A percentile compares a stretch with the other conserved stretches of the same genome.
phyloP scores from a whole-genome alignment of 2,797 vertebrate species.

The Enteromius radiatus region DNA sequence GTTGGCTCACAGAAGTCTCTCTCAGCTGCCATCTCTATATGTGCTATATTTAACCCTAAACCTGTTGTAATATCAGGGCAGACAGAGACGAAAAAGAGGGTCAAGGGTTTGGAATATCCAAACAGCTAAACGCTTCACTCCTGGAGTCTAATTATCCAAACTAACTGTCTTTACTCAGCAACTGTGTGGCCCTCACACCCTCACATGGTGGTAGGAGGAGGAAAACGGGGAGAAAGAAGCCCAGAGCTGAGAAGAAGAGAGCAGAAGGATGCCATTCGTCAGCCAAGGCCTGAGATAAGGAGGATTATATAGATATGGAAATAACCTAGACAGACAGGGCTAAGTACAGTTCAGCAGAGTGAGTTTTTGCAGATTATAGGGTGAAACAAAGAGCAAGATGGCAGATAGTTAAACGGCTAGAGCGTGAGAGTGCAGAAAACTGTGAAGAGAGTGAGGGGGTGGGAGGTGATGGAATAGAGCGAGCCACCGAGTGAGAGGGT shows the following conservation, averaged over 20 bases:
- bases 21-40: slow-evolving; percentile 23
- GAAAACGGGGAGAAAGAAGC: background rate
- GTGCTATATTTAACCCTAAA: slow-evolving; percentile 36
- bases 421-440: background rate
- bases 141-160: background rate
- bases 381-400: slow-evolving; percentile 48
- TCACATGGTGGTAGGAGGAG: slow-evolving; percentile 15
- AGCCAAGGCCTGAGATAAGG: background rate
- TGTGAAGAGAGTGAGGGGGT: slow-evolving; percentile 37
- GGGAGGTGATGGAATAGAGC: slow-evolving; percentile 54
- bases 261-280: background rate
- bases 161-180: slow-evolving; percentile 1
- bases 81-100: slow-evolving; percentile 22
- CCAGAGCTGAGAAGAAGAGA: slow-evolving; percentile 23
- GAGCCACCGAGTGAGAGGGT: slow-evolving; percentile 41
- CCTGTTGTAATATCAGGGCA: slow-evolving; percentile 4
- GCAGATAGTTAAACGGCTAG: slow-evolving; percentile 32
- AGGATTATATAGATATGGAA: slow-evolving; percentile 20
- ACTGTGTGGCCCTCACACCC: slow-evolving; percentile 15
- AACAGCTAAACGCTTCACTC: background rate
- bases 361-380: slow-evolving; percentile 40
- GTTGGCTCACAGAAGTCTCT: slow-evolving; percentile 41
- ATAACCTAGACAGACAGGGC: slow-evolving; percentile 20
- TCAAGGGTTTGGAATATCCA: slow-evolving; percentile 6
- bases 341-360: slow-evolving; percentile 40